Conservation (phyloP, 1,140 invertebrate species). For the Meloidogyne chitwoodi region DNA sequence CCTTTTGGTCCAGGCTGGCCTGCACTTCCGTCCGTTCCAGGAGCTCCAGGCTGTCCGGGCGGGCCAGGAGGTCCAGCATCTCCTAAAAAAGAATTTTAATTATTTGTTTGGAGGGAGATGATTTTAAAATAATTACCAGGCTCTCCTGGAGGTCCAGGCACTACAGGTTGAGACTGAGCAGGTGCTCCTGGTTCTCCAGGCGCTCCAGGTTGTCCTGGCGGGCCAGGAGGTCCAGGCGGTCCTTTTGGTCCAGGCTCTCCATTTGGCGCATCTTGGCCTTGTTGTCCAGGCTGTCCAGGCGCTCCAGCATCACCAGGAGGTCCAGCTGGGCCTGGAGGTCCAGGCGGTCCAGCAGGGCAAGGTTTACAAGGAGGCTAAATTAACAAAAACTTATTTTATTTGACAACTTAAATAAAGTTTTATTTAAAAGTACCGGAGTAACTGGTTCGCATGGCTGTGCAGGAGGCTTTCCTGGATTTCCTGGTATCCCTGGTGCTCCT, state of each 20-base stretch:
- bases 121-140: background rate
- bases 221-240: slow-evolving; percentile 32
- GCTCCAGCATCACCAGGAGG: slow-evolving; percentile 29
- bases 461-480: slow-evolving; percentile 39
- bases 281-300: slow-evolving; percentile 31
- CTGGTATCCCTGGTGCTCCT: slow-evolving; percentile 35
- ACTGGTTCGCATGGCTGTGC: slow-evolving; percentile 37
- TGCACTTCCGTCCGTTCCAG: slow-evolving; percentile 21
- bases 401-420: background rate
- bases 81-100: slow-evolving; percentile 9
- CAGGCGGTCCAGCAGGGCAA: slow-evolving; percentile 34
- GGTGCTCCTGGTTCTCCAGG: slow-evolving; percentile 32
- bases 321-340: slow-evolving; percentile 31
- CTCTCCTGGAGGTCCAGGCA: slow-evolving; percentile 27
- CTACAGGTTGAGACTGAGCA: slow-evolving; percentile 23
- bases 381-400: background rate
- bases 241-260: slow-evolving; percentile 35
- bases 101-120: background rate
- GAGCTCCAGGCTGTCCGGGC: slow-evolving; percentile 25
- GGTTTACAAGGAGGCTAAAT: slow-evolving; percentile 36
- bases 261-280: slow-evolving; percentile 34
- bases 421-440: slow-evolving; percentile 20
- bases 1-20: slow-evolving; percentile 33
- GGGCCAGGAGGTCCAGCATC: slow-evolving; percentile 35
- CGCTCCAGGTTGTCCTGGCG: slow-evolving; percentile 27